Evolutionary conservation across 2,797 vertebrate species (phyloP).

Genomic region (Thripadectes ignobilis): DNA sequence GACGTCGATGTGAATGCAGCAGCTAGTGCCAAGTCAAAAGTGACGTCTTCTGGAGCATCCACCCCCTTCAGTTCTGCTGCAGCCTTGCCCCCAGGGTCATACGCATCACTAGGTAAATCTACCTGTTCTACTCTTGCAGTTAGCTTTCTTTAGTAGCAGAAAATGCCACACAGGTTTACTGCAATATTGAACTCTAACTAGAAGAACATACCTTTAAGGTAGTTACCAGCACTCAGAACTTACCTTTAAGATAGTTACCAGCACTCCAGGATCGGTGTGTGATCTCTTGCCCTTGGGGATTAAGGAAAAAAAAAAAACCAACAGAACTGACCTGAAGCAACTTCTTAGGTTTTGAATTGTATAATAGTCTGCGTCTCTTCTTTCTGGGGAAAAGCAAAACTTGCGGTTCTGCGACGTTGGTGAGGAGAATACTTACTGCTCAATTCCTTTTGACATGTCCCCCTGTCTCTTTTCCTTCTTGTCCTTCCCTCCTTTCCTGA

Average conservation of each 20-base stretch:
- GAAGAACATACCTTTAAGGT: background rate
- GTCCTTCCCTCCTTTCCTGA: background rate
- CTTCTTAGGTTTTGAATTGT: background rate
- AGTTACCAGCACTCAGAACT: background rate
- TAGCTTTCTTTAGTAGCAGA: background rate
- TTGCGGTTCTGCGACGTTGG: background rate
- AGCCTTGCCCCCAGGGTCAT: conserved; percentile 93
- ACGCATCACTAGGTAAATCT: conserved; percentile 93
- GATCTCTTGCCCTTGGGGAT: conserved; percentile 20
- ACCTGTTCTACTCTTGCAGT: conserved; percentile 2
- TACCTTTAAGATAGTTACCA: background rate
- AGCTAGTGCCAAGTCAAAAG: conserved; percentile 92
- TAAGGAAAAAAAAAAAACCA: background rate
- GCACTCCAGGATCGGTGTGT: background rate
- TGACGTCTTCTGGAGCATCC: conserved; percentile 82
- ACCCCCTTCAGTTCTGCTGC: conserved; percentile 91
- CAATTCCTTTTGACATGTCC: background rate
- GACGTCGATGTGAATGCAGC: conserved; percentile 97
- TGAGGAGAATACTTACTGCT: background rate
- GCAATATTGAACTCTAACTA: background rate
- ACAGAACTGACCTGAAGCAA: background rate
- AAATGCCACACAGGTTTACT: background rate
- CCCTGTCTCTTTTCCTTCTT: background rate
- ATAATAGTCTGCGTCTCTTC: background rate
- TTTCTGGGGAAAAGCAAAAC: background rate